Percentiles rank a stretch among this genome's conserved stretches.
phyloP scores from a whole-genome alignment of 2,113 vertebrate species.

The Artemisiospiza belli region DNA sequence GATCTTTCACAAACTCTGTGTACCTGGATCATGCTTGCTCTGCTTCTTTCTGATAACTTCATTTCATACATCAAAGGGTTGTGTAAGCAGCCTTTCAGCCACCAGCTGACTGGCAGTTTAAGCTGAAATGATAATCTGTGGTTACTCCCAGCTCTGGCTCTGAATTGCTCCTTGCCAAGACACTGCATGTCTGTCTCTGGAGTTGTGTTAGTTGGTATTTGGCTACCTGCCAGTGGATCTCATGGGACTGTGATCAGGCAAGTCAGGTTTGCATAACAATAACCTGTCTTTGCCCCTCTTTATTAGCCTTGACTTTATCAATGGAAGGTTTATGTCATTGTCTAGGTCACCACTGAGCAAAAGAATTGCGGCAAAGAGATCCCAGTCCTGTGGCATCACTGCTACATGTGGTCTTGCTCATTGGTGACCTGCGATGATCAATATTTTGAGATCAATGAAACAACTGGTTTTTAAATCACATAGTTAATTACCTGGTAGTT shows the following conservation, averaged over 20 bases:
- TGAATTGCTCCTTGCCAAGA: conserved; percentile 11
- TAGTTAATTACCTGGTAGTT: background rate
- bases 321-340: background rate
- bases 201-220: background rate
- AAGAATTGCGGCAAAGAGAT: background rate
- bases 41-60: background rate
- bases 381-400: background rate
- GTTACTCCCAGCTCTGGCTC: conserved; percentile 9
- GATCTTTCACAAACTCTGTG: background rate
- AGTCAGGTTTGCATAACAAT: background rate
- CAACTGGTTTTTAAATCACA: background rate
- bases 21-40: background rate
- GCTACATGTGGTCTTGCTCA: background rate
- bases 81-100: conserved; percentile 17
- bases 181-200: background rate
- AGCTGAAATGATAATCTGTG: background rate
- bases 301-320: background rate
- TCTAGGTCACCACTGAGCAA: background rate
- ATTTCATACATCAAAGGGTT: background rate
- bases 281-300: background rate
- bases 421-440: background rate
- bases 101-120: background rate
- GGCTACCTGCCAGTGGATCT: background rate
- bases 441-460: background rate
- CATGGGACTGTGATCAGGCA: background rate